Base-by-base conservation (phyloP, 2,888 invertebrate genomes). In the Theretra japonica region DNA sequence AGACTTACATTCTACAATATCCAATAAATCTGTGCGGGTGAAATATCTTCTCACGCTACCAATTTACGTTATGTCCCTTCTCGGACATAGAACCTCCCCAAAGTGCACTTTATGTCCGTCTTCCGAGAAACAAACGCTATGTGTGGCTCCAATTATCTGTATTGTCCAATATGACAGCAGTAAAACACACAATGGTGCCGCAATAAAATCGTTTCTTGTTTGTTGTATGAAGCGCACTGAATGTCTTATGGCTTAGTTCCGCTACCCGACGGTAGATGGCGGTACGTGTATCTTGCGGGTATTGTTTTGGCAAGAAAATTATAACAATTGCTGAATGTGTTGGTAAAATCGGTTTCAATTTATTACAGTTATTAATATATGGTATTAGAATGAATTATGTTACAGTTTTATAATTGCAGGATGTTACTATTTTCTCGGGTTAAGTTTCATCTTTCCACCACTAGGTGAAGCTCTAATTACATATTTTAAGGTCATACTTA, bases 211-310 rank as follows among this genome's bases (percentile, higher is more conserved):
- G 41, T 48, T 41, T 65, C 65, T 65, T 15, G 65, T 65, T 48
- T 19, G 21, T 21, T 56, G 4, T 41, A 59, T 60, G 71, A 65
- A 70, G 57, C 62, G 4, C 72, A 70, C 73, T 72, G 71, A 70
- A 58, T 60, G 11, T 23, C 23, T 23, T 70, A 23, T 1, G 53
- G 53, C 28, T 59, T 73, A 56, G 74, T 82, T 77, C 72, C 1
- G 72, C 86, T 81, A 84, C 77, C 80, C 74, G 68, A 59, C 75
- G 50, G 75, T 79, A 87, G 88, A 83, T 88, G 85, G 82, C 86
- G 81, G 4, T 56, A 75, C 48, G 0, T 28, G 58, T 58, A 28
- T 50, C 19, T 15, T 65, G 65, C 65, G 23, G 65, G 7, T 23
- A 23, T 48, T 17, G 1, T 6, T 2, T 41, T 41, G 17, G 17